Evolutionary conservation across 2,113 vertebrate species (phyloP).

Genomic region (Apteryx mantelli): DNA sequence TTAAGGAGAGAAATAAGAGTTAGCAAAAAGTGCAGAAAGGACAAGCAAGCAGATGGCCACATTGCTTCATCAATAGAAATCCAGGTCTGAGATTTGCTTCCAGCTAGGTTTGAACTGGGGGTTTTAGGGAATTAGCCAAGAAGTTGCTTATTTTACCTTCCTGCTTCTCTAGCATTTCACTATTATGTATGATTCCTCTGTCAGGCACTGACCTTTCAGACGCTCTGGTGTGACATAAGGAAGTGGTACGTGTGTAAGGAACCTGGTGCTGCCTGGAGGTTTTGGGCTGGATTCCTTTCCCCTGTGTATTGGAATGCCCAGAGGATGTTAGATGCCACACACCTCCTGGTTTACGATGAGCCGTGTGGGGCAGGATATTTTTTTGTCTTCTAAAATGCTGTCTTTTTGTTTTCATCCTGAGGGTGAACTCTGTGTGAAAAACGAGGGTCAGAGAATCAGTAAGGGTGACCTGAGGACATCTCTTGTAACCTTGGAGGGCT

Average conservation of each 20-base stretch:
- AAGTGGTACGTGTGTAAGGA: fast-evolving
- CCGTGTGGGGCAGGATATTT: neutral
- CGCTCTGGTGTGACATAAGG: neutral
- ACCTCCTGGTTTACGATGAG: neutral
- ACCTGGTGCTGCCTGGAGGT: neutral
- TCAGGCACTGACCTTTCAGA: neutral
- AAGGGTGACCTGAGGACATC: neutral
- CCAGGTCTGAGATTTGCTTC: neutral
- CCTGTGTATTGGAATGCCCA: neutral
- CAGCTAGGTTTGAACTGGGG: neutral
- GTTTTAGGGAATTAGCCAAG: neutral
- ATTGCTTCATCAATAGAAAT: neutral
- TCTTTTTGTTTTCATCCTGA: neutral
- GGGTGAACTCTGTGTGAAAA: neutral
- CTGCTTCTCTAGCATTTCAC: neutral
- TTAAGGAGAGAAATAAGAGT: neutral
- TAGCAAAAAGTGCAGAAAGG: neutral
- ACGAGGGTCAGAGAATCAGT: neutral
- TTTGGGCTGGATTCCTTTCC: neutral
- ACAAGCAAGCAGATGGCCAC: neutral
- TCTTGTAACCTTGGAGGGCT: neutral
- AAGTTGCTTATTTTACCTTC: neutral
- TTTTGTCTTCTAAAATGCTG: neutral
- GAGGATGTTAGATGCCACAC: neutral
- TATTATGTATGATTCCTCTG: neutral